Evolutionary conservation across 2,113 vertebrate species (phyloP).

Genomic region (Nothoprocta pentlandii): DNA sequence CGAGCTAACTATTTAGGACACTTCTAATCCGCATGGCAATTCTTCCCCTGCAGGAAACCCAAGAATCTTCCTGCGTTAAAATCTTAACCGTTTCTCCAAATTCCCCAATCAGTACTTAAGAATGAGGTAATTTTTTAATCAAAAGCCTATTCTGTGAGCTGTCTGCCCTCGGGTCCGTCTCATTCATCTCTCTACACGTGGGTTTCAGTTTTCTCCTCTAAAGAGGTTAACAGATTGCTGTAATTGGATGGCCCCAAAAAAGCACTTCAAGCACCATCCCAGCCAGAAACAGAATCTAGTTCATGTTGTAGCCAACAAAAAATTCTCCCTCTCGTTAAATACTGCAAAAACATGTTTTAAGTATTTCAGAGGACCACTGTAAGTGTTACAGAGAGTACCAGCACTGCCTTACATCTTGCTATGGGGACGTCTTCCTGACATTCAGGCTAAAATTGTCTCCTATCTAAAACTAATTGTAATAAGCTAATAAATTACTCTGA

Average conservation of each 20-base stretch:
- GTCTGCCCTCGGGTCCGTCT: constrained; percentile 53
- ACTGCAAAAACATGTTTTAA: background rate
- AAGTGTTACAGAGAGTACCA: background rate
- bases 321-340: background rate
- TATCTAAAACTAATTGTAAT: background rate
- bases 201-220: constrained; percentile 64
- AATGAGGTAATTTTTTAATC: constrained; percentile 68
- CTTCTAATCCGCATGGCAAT: background rate
- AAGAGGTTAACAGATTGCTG: constrained; percentile 68
- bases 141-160: constrained; percentile 68
- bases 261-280: constrained; percentile 42
- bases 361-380: background rate
- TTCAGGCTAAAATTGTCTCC: background rate
- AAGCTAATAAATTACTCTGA: background rate
- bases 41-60: background rate
- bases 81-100: constrained; percentile 30
- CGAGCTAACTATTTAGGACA: background rate
- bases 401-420: background rate
- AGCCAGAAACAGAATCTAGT: background rate
- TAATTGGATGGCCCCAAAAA: constrained; percentile 65
- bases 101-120: constrained; percentile 34
- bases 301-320: background rate
- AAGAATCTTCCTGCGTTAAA: constrained; percentile 10
- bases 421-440: background rate
- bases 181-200: constrained; percentile 56